phyloP scores from a whole-genome alignment of 2,888 invertebrate genomes.

The Agelastica alni region DNA sequence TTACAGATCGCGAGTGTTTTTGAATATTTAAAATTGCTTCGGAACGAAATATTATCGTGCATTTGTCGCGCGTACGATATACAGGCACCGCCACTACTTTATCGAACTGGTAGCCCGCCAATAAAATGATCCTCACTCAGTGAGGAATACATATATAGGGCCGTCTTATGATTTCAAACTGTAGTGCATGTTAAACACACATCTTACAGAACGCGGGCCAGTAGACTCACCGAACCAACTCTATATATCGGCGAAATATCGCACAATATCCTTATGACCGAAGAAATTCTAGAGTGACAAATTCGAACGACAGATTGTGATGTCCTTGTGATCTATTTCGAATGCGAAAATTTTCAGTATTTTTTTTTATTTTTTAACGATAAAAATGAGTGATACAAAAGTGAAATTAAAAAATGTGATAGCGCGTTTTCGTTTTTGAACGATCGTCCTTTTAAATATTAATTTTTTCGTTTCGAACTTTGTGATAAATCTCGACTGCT shows the following conservation, averaged over 20 bases:
- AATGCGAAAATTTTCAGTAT: slow-evolving; percentile 30
- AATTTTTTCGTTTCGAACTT: slow-evolving; percentile 31
- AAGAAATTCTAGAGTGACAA: slow-evolving; percentile 22
- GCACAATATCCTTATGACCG: slow-evolving; percentile 25
- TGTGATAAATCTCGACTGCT: slow-evolving; percentile 34
- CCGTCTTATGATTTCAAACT: slow-evolving; percentile 44
- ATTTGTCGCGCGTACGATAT: too few relatives aligned
- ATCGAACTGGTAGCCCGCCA: slow-evolving; percentile 42
- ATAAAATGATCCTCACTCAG: slow-evolving; percentile 44
- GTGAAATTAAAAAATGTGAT: slow-evolving; percentile 40
- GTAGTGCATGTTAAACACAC: slow-evolving; percentile 46
- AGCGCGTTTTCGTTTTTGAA: slow-evolving; percentile 26
- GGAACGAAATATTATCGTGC: too few relatives aligned
- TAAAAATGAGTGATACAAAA: slow-evolving; percentile 32
- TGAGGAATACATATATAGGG: slow-evolving; percentile 47
- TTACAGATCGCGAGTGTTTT: too few relatives aligned
- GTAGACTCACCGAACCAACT: too few relatives aligned
- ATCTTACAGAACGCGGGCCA: slow-evolving; percentile 30
- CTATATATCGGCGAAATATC: slow-evolving; percentile 26
- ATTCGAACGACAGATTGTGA: slow-evolving; percentile 28
- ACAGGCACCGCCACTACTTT: slow-evolving; percentile 34
- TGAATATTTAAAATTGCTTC: too few relatives aligned
- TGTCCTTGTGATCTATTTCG: slow-evolving; percentile 31
- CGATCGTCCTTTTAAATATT: slow-evolving; percentile 10
- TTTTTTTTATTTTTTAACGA: too few relatives aligned